phyloP scores from a whole-genome alignment of 2,888 invertebrate genomes.

The Ecliptopera silaceata region DNA sequence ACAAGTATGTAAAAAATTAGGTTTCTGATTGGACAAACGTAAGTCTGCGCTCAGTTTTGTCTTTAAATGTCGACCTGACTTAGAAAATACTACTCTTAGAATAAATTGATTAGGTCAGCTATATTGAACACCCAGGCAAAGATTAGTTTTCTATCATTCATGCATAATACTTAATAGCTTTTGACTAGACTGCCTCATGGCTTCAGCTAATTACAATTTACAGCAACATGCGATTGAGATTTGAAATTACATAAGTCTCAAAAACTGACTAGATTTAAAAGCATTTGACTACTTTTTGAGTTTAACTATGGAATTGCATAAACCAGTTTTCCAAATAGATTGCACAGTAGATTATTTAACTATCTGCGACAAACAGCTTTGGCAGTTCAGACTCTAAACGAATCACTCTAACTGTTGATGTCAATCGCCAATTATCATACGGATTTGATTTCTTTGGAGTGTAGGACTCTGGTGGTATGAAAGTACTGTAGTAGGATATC shows the following conservation, averaged over 20 bases:
- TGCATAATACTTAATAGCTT: slow-evolving; percentile 24
- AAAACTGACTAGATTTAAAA: background rate
- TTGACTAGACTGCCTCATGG: slow-evolving; percentile 46
- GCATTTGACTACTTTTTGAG: background rate
- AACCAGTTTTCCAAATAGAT: background rate
- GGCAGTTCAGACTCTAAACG: slow-evolving; percentile 88
- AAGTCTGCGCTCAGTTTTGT: too few relatives aligned
- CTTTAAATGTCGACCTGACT: too few relatives aligned
- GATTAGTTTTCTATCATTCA: slow-evolving; percentile 39
- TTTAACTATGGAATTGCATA: background rate
- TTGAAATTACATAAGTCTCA: slow-evolving; percentile 2
- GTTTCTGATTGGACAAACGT: too few relatives aligned
- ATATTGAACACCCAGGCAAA: slow-evolving; percentile 60
- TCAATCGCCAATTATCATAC: slow-evolving; percentile 83
- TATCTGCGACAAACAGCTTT: slow-evolving; percentile 83
- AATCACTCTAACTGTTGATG: slow-evolving; percentile 87
- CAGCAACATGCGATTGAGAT: slow-evolving; percentile 33
- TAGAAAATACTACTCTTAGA: slow-evolving; percentile 24
- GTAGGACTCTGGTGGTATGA: slow-evolving; percentile 71
- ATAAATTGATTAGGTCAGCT: slow-evolving; percentile 35
- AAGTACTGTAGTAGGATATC: slow-evolving; percentile 89
- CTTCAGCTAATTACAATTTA: slow-evolving; percentile 53
- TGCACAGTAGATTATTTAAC: slow-evolving; percentile 39
- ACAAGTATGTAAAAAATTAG: too few relatives aligned
- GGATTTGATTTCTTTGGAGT: slow-evolving; percentile 62